phyloP scores from a whole-genome alignment of 92 coral and sea anemone genomes.

The Zoanthus solanderi region DNA sequence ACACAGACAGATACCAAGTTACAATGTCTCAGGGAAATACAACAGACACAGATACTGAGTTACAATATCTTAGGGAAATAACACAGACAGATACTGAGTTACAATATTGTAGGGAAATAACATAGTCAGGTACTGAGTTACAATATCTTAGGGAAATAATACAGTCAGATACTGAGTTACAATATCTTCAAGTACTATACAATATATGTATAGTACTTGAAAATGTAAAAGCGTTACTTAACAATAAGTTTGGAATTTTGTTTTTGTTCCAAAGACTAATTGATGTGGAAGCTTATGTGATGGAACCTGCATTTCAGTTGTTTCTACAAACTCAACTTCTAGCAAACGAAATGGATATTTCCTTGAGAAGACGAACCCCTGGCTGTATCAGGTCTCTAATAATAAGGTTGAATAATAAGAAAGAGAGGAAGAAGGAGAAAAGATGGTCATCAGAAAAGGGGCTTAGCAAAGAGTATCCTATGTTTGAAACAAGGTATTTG shows the following conservation, averaged over 20 bases:
- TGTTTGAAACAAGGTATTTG: conserved; percentile 26
- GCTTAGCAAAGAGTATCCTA: conserved; percentile 77
- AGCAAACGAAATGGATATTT: conserved; percentile 72
- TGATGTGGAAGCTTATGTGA: conserved; percentile 59
- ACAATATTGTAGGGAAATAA: too few relatives aligned
- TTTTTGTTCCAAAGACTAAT: conserved; percentile 53
- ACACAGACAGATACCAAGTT: too few relatives aligned
- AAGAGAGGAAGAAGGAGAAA: conserved; percentile 30
- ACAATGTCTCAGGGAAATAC: too few relatives aligned
- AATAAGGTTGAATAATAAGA: conserved; percentile 64
- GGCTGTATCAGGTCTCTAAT: conserved; percentile 80
- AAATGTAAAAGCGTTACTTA: neutral
- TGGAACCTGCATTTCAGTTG: conserved; percentile 72
- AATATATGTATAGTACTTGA: neutral
- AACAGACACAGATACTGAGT: too few relatives aligned
- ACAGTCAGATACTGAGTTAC: too few relatives aligned
- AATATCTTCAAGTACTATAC: too few relatives aligned
- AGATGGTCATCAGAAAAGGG: conserved; percentile 46
- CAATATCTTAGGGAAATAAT: too few relatives aligned
- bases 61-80: too few relatives aligned
- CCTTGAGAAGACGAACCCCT: conserved; percentile 71
- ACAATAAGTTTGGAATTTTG: neutral
- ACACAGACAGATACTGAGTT: too few relatives aligned
- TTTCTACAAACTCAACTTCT: conserved; percentile 76
- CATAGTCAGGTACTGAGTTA: too few relatives aligned